Conservation (phyloP, 2,113 vertebrate species). For the Phrynosoma platyrhinos region DNA sequence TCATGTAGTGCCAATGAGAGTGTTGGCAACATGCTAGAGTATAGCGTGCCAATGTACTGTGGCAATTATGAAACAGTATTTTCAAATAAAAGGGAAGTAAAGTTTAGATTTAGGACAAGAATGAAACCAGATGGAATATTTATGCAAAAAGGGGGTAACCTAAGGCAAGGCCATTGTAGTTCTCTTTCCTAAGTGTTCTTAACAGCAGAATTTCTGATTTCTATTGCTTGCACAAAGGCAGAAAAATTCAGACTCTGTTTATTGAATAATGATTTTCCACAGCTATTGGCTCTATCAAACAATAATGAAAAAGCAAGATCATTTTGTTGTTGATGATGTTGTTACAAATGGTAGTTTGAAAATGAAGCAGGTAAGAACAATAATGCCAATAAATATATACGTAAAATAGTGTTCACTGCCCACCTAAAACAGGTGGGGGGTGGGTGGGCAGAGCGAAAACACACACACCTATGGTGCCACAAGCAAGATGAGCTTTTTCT, state of each 20-base stretch:
- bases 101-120: conserved; percentile 32
- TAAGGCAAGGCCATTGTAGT: background rate
- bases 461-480: background rate
- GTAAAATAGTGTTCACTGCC: background rate
- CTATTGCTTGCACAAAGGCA: background rate
- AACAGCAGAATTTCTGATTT: background rate
- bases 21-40: conserved; percentile 39
- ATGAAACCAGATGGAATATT: conserved; percentile 27
- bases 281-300: too few species aligned
- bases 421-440: too few species aligned
- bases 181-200: background rate
- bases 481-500: background rate
- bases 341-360: background rate
- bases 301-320: background rate
- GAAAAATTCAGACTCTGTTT: background rate
- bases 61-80: conserved; percentile 43
- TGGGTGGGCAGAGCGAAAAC: too few species aligned
- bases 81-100: conserved; percentile 55
- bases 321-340: background rate
- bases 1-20: conserved; percentile 30
- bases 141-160: background rate
- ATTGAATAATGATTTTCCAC: background rate
- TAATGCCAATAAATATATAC: background rate
- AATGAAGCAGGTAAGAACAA: background rate
- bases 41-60: background rate